A percentile compares a stretch with the other conserved stretches of the same genome.
These are phyloP conservation scores for Trichopria drosophilae DNA, from an alignment of 2,888 invertebrate genomes.

Conservation along the genomic window DNA sequence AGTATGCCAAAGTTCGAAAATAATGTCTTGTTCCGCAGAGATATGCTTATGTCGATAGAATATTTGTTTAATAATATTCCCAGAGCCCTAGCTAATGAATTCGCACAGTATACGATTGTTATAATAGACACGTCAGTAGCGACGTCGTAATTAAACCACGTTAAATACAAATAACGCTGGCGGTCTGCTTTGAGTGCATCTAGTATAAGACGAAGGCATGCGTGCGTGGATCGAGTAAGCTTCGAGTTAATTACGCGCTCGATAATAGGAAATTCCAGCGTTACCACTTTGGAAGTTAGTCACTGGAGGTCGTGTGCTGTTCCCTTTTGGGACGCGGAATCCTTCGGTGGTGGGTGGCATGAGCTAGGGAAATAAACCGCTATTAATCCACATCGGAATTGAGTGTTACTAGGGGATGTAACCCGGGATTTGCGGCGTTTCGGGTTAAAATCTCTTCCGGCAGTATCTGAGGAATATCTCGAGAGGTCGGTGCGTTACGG, in stretches of 20 bases:
- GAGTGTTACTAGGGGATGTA: slow-evolving; percentile 58
- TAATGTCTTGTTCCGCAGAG: too few relatives aligned
- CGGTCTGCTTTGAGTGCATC: too few relatives aligned
- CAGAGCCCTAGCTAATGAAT: too few relatives aligned
- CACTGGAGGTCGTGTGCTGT: slow-evolving; percentile 10
- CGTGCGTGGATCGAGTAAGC: slow-evolving; percentile 13
- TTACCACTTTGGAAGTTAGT: slow-evolving; percentile 8
- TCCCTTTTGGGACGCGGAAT: slow-evolving; percentile 37
- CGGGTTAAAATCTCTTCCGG: slow-evolving; percentile 54
- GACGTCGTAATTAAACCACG: too few relatives aligned
- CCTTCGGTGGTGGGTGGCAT: slow-evolving; percentile 33
- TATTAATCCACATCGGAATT: slow-evolving; percentile 59
- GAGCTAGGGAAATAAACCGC: slow-evolving; percentile 52
- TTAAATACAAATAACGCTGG: too few relatives aligned
- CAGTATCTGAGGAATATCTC: slow-evolving; percentile 54
- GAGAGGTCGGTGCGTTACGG: slow-evolving; percentile 45
- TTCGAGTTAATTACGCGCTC: slow-evolving; percentile 43
- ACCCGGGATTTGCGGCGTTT: slow-evolving; percentile 54
- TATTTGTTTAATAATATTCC: too few relatives aligned
- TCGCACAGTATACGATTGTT: too few relatives aligned
- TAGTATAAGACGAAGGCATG: slow-evolving; percentile 3
- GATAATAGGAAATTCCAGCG: slow-evolving; percentile 46
- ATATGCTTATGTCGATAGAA: too few relatives aligned
- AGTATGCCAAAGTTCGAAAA: too few relatives aligned
- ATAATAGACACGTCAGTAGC: too few relatives aligned